These are phyloP conservation scores for Micromys minutus DNA, from an alignment of 2,113 vertebrate species.

Conservation along the genomic window DNA sequence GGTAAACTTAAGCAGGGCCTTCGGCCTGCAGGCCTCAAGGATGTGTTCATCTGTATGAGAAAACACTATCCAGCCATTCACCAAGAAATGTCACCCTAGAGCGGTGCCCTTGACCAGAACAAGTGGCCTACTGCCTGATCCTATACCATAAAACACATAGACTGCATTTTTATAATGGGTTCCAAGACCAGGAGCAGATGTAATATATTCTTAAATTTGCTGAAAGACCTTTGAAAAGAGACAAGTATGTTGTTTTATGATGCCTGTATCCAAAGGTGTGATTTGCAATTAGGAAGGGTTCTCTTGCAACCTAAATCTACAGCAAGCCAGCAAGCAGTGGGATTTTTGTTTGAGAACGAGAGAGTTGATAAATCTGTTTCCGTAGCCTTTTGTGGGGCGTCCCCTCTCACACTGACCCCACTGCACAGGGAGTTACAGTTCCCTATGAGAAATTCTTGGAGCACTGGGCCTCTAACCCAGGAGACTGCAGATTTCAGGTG, in stretches of 20 bases:
- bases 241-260: slow-evolving; percentile 12
- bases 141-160: neutral
- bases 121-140: neutral
- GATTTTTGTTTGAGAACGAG: slow-evolving; percentile 34
- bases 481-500: neutral
- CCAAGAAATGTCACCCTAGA: slow-evolving; percentile 46
- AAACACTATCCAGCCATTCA: slow-evolving; percentile 42
- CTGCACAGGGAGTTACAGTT: slow-evolving; percentile 23
- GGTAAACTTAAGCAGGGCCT: slow-evolving; percentile 8
- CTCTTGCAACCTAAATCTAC: neutral
- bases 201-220: slow-evolving; percentile 37
- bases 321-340: neutral
- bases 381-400: neutral
- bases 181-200: slow-evolving; percentile 15
- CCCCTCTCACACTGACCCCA: neutral
- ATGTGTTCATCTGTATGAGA: slow-evolving; percentile 51
- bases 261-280: neutral
- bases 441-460: neutral
- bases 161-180: neutral
- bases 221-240: slow-evolving; percentile 11
- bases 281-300: slow-evolving; percentile 7
- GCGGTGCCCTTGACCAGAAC: slow-evolving; percentile 38
- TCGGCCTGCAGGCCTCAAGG: slow-evolving; percentile 44
- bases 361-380: neutral
- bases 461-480: neutral